phyloP scores from a whole-genome alignment of 1,140 invertebrate genomes.

The Melanaphis sacchari region DNA sequence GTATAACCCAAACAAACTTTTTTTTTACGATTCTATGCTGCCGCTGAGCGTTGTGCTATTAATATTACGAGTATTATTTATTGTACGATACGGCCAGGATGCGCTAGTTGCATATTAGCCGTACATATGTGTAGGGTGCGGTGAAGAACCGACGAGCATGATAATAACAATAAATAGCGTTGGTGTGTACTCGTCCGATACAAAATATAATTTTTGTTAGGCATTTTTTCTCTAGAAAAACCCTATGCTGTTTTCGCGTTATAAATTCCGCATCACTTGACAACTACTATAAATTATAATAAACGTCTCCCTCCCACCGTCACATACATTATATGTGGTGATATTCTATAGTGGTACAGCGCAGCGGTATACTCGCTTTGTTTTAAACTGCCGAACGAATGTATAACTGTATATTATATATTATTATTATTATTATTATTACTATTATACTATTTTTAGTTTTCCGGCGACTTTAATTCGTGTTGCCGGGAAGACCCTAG shows the following conservation, averaged over 20 bases:
- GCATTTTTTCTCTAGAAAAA: neutral
- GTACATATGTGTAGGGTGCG: neutral
- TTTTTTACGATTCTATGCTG: constrained; percentile 29
- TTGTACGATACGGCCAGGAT: neutral
- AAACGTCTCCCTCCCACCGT: too few relatives aligned
- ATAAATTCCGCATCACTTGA: neutral
- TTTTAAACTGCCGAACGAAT: constrained; percentile 15
- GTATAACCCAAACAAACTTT: constrained; percentile 47
- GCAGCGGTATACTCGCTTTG: neutral
- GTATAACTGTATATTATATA: neutral
- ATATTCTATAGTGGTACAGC: neutral
- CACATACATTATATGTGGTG: neutral
- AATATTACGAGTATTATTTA: neutral
- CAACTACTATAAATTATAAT: neutral
- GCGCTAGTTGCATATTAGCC: neutral
- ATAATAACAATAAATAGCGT: neutral
- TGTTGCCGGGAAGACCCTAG: constrained; percentile 2
- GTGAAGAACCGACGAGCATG: neutral
- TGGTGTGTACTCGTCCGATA: neutral
- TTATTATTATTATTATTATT: neutral
- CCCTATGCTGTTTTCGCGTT: neutral
- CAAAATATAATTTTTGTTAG: neutral
- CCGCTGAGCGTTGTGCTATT: neutral
- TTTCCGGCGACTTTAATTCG: constrained; percentile 47
- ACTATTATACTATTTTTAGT: neutral